Evolutionary conservation across 1,140 invertebrate genomes (phyloP).

Genomic region (Papilio machaon): DNA sequence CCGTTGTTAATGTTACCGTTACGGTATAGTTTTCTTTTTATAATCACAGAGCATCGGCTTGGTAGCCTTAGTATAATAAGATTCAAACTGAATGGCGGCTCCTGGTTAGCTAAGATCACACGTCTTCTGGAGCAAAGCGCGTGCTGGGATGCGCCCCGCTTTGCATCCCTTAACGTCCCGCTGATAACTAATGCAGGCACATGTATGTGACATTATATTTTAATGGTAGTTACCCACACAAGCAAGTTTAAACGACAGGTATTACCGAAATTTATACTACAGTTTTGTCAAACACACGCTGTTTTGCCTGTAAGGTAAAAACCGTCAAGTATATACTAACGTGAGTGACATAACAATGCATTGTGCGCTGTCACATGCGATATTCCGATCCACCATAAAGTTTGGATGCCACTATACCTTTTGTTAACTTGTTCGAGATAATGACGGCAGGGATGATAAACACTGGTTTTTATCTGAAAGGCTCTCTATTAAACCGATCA

Average conservation of each 20-base stretch:
- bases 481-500: slow-evolving; percentile 16
- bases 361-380: neutral
- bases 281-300: neutral
- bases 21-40: slow-evolving; percentile 39
- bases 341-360: too few species aligned
- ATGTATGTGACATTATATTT: too few species aligned
- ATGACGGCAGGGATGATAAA: slow-evolving; percentile 24
- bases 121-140: neutral
- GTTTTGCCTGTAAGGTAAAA: neutral
- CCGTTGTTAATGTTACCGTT: slow-evolving; percentile 47
- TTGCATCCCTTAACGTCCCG: neutral
- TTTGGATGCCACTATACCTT: neutral
- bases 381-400: neutral
- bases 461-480: slow-evolving; percentile 1
- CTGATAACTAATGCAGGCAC: too few species aligned
- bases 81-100: neutral
- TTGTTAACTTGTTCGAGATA: slow-evolving; percentile 27
- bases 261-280: neutral
- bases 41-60: slow-evolving; percentile 33
- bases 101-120: neutral
- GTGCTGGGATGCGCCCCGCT: neutral
- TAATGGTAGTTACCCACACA: too few species aligned
- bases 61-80: neutral
- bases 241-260: too few species aligned
- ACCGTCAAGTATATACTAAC: too few species aligned